Conservation (phyloP, 2,797 vertebrate genomes). For the Neosilurus hyrtlii region DNA sequence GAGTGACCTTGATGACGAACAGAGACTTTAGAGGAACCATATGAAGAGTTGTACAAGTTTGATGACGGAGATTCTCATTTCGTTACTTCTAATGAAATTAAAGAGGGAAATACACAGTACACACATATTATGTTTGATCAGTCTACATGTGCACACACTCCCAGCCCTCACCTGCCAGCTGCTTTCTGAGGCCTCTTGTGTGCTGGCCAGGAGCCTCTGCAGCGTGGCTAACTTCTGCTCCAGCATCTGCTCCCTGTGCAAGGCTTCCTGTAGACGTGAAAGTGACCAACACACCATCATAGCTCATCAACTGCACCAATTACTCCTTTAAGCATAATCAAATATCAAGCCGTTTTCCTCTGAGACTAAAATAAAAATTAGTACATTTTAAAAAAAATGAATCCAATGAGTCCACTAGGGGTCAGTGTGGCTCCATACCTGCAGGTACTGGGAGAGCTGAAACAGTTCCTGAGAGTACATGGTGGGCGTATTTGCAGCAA, state of each 20-base stretch:
- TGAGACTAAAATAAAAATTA: neutral
- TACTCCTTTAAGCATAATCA: neutral
- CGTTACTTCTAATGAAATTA: no score
- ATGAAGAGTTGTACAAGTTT: no score
- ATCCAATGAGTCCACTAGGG: conserved; percentile 55
- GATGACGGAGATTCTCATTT: no score
- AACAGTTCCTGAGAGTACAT: conserved; percentile 99
- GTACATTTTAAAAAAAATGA: neutral
- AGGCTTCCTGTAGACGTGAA: conserved; percentile 84
- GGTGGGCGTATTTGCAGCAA: conserved; percentile 98
- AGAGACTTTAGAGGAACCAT: no score
- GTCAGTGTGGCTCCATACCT: conserved; percentile 78
- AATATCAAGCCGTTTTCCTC: no score
- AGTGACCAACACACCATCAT: neutral
- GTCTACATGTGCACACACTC: neutral
- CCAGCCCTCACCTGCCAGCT: conserved; percentile 91
- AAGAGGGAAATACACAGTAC: no score
- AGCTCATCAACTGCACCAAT: neutral
- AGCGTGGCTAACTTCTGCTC: conserved; percentile 98
- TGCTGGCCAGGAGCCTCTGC: conserved; percentile 90
- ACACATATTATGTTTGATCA: no score
- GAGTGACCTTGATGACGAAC: no score
- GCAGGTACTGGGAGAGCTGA: conserved; percentile 99
- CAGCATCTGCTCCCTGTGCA: conserved; percentile 99
- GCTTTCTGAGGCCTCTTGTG: conserved; percentile 97